These are phyloP conservation scores for Acronicta alni DNA, from an alignment of 2,888 invertebrate species.

Conservation along the genomic window DNA sequence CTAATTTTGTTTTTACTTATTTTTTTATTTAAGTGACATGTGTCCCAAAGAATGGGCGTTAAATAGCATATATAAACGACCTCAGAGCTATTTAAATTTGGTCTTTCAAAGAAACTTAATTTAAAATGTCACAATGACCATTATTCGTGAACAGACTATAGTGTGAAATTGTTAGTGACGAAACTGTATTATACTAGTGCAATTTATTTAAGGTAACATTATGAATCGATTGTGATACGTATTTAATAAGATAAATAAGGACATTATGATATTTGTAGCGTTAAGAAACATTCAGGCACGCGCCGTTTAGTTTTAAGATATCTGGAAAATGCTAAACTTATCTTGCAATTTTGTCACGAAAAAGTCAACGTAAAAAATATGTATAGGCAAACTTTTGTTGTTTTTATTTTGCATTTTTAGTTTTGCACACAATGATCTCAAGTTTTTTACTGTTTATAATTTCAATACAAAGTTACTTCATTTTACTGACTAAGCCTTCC, in stretches of 20 bases:
- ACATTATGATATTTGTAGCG: constrained; percentile 19
- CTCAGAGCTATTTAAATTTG: constrained; percentile 28
- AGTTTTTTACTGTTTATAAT: constrained; percentile 9
- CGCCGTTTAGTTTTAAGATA: constrained; percentile 9
- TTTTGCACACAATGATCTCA: constrained; percentile 35
- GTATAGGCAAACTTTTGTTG: background rate
- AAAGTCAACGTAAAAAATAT: background rate
- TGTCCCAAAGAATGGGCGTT: constrained; percentile 29
- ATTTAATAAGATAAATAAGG: constrained; percentile 63
- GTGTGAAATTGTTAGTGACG: constrained; percentile 24
- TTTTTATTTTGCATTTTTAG: constrained; percentile 10
- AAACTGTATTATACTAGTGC: constrained; percentile 56
- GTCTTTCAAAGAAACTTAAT: constrained; percentile 42
- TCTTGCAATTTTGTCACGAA: background rate
- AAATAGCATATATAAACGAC: constrained; percentile 19
- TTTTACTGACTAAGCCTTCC: constrained; percentile 1
- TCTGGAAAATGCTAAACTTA: background rate
- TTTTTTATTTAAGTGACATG: constrained; percentile 14
- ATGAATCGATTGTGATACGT: constrained; percentile 86
- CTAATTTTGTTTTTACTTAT: constrained; percentile 27
- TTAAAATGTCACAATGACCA: constrained; percentile 33
- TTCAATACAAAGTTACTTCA: background rate
- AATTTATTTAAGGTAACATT: constrained; percentile 65
- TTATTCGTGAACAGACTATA: constrained; percentile 31
- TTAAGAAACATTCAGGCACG: constrained; percentile 5